These are phyloP conservation scores for Aix galericulata DNA, from an alignment of 2,113 vertebrate species.

Conservation along the genomic window DNA sequence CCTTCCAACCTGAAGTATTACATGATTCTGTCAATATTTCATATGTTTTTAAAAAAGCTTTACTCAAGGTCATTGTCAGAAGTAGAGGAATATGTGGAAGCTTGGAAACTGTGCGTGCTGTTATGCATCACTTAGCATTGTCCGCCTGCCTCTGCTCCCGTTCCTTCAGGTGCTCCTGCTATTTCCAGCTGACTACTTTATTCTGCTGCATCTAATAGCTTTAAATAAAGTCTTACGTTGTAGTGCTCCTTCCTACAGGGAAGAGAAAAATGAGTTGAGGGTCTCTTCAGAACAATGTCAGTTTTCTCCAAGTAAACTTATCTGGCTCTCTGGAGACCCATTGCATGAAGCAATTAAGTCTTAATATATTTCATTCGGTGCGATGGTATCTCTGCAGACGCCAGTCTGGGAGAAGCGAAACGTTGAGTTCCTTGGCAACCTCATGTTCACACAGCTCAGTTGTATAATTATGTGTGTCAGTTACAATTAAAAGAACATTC, in stretches of 20 bases:
- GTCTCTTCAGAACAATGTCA: constrained; percentile 63
- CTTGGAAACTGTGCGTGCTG: neutral
- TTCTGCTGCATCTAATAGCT: constrained; percentile 49
- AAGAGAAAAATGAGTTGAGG: constrained; percentile 42
- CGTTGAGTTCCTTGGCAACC: constrained; percentile 78
- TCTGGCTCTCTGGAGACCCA: constrained; percentile 69
- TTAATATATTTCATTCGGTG: constrained; percentile 75
- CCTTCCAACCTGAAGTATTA: neutral
- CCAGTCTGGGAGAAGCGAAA: constrained; percentile 78
- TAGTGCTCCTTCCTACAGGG: constrained; percentile 20
- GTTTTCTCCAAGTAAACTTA: constrained; percentile 66
- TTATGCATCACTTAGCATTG: neutral
- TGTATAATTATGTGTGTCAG: constrained; percentile 79
- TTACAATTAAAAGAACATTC: constrained; percentile 83
- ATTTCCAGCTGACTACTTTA: constrained; percentile 25
- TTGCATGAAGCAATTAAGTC: constrained; percentile 73
- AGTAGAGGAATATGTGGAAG: neutral
- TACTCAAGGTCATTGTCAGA: constrained; percentile 37
- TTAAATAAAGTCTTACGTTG: constrained; percentile 52
- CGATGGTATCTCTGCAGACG: constrained; percentile 79
- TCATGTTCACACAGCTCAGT: constrained; percentile 75
- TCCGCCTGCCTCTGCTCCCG: neutral
- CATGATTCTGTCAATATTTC: neutral
- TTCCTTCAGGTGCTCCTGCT: constrained; percentile 38
- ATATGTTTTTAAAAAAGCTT: neutral